Evolutionary conservation across 1,140 invertebrate genomes (phyloP).

Genomic region (Neodiprion fabricii): DNA sequence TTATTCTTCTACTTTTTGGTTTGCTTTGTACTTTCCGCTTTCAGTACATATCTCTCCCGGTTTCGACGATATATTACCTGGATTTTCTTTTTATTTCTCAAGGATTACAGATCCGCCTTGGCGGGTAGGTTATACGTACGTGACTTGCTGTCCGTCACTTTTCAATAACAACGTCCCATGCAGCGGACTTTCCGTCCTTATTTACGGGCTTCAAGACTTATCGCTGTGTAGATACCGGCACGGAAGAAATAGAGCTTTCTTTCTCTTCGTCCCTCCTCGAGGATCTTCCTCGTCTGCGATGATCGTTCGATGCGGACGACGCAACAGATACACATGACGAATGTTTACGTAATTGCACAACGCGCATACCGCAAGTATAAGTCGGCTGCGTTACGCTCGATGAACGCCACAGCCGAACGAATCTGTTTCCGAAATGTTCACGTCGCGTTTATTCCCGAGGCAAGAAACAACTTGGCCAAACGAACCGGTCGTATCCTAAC

Average conservation of each 20-base stretch:
- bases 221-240: not conserved
- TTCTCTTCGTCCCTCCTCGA: not conserved
- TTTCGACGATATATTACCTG: not conserved
- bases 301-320: too few relatives aligned
- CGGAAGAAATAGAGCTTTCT: not conserved
- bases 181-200: not conserved
- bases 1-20: not conserved
- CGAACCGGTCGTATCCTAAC: not conserved
- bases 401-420: too few relatives aligned
- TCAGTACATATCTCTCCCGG: not conserved
- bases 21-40: not conserved
- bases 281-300: too few relatives aligned
- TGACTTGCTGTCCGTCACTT: slow-evolving; percentile 4
- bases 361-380: too few relatives aligned
- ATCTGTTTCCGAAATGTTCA: too few relatives aligned
- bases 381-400: too few relatives aligned
- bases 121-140: not conserved
- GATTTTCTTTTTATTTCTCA: not conserved
- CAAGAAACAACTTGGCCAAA: not conserved
- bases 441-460: not conserved
- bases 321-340: too few relatives aligned
- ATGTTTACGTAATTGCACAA: too few relatives aligned
- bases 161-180: not conserved
- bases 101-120: not conserved
- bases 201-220: not conserved